Evolutionary conservation across 2,797 vertebrate genomes (phyloP).

Genomic region (Steatocranus sp.): DNA sequence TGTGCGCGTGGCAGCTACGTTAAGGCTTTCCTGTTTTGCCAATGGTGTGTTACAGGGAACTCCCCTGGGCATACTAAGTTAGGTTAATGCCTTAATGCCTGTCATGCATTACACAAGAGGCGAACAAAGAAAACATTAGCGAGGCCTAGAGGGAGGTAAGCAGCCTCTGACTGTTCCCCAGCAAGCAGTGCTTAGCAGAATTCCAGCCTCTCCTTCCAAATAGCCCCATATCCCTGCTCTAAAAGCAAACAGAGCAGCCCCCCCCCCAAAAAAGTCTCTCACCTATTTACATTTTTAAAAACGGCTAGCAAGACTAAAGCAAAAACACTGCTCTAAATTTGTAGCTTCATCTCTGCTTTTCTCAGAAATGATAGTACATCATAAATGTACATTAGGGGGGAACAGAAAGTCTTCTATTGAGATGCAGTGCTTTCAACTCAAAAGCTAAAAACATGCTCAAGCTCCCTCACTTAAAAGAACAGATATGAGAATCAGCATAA

Average conservation of each 20-base stretch:
- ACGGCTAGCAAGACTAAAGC: background rate
- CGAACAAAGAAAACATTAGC: conserved; percentile 25
- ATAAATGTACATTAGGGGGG: background rate
- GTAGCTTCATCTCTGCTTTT: background rate
- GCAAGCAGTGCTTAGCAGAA: background rate
- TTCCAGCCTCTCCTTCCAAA: background rate
- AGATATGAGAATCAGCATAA: background rate
- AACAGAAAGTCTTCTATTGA: background rate
- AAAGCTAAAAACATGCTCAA: background rate
- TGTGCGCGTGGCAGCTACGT: background rate
- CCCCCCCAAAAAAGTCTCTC: background rate
- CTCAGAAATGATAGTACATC: background rate
- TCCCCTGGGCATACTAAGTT: background rate
- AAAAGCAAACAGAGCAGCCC: conserved; percentile 1
- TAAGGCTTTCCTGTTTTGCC: background rate
- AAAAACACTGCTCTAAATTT: background rate
- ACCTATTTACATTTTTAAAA: background rate
- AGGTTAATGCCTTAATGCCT: conserved; percentile 44
- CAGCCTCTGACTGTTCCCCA: background rate
- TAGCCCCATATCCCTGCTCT: background rate
- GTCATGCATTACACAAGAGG: conserved; percentile 30
- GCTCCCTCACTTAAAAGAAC: background rate
- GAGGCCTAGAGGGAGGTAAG: background rate
- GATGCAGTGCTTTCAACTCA: background rate
- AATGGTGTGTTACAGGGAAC: background rate